These are phyloP conservation scores for Astropecten irregularis DNA, from an alignment of 53 echinoderm and acorn worm species.

Conservation along the genomic window DNA sequence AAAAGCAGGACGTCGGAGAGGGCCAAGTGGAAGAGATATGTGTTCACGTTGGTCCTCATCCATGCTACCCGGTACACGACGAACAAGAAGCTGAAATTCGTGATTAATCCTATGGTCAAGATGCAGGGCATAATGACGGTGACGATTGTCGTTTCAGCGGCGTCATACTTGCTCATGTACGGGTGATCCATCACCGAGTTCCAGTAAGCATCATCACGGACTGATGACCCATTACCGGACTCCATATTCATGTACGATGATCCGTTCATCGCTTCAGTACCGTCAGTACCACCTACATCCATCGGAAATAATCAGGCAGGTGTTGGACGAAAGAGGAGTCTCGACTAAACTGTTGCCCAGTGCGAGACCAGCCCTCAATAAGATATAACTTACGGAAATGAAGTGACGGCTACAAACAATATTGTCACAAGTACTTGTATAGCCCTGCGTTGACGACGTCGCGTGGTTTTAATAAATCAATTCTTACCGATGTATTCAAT, in stretches of 20 bases:
- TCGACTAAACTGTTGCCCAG: too few relatives aligned
- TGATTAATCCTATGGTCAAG: slow-evolving; percentile 62
- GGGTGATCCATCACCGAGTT: neutral
- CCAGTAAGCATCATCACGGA: neutral
- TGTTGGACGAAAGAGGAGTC: too few relatives aligned
- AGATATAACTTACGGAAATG: too few relatives aligned
- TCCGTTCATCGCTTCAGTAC: neutral
- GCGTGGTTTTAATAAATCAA: too few relatives aligned
- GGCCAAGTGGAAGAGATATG: slow-evolving; percentile 79
- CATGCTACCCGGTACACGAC: slow-evolving; percentile 77
- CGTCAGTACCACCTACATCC: neutral
- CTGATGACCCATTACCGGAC: neutral
- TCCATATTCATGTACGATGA: neutral
- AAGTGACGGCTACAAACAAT: too few relatives aligned
- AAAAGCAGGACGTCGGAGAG: slow-evolving; percentile 75
- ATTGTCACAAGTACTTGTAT: too few relatives aligned
- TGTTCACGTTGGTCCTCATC: slow-evolving; percentile 81
- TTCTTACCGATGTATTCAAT: too few relatives aligned
- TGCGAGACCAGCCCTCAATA: too few relatives aligned
- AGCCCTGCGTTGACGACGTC: too few relatives aligned
- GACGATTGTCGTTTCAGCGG: slow-evolving; percentile 5
- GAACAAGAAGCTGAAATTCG: slow-evolving; percentile 79
- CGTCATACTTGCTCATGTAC: neutral
- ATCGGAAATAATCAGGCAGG: too few relatives aligned
- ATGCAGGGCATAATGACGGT: slow-evolving; percentile 72